Evolutionary conservation across 2,888 invertebrate species (phyloP).

Genomic region (Drosophila prolongata): DNA sequence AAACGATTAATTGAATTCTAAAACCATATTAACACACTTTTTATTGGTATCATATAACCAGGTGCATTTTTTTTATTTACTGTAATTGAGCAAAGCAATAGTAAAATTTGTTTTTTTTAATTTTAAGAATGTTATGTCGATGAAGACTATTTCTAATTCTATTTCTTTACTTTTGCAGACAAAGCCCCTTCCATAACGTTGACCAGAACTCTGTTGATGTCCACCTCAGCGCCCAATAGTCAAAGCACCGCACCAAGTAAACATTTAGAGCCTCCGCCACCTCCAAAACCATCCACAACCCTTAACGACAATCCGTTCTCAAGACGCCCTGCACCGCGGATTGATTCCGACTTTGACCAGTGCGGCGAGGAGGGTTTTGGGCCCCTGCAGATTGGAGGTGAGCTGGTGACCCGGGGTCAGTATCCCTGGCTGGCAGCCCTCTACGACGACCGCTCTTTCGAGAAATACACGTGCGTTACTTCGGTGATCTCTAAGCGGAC

Average conservation of each 20-base stretch:
- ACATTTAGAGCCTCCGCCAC: neutral
- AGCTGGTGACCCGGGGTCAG: slow-evolving; percentile 31
- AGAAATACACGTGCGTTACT: slow-evolving; percentile 76
- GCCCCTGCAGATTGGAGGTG: slow-evolving; percentile 65
- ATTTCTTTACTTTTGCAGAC: slow-evolving; percentile 26
- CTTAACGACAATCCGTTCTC: neutral
- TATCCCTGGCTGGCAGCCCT: slow-evolving; percentile 23
- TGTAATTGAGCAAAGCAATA: too few relatives aligned
- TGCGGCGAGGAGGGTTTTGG: slow-evolving; percentile 70
- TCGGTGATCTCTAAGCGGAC: slow-evolving; percentile 66
- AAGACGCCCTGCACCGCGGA: neutral
- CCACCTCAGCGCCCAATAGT: slow-evolving; percentile 17
- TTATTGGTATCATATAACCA: too few relatives aligned
- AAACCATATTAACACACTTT: too few relatives aligned
- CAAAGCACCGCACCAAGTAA: neutral
- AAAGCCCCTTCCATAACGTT: slow-evolving; percentile 51
- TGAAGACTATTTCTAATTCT: neutral
- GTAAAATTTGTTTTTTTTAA: too few relatives aligned
- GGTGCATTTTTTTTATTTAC: too few relatives aligned
- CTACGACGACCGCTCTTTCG: neutral
- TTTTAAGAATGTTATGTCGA: too few relatives aligned
- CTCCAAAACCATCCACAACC: neutral
- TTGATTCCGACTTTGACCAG: slow-evolving; percentile 19
- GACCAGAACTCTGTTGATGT: slow-evolving; percentile 35
- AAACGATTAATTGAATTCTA: too few relatives aligned